Evolutionary conservation across 2,113 vertebrate genomes (phyloP).

Genomic region (Marmota flaviventris): DNA sequence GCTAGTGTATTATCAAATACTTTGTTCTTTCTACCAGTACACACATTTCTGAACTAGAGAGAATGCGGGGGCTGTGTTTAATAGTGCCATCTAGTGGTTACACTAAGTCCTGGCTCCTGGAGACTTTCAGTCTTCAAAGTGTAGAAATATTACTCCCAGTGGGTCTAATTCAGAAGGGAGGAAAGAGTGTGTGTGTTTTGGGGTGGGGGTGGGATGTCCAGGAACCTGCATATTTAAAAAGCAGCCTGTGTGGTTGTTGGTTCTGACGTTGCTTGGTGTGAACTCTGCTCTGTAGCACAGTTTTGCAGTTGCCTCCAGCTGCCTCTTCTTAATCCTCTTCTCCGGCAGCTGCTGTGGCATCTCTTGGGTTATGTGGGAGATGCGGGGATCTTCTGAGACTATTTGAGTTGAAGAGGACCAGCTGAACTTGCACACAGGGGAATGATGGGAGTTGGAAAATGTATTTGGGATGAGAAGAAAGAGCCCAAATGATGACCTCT

Average conservation of each 20-base stretch:
- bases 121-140: background rate
- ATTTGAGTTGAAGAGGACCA: background rate
- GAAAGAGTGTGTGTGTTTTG: too few relatives aligned
- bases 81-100: slow-evolving; percentile 70
- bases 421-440: background rate
- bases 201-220: background rate
- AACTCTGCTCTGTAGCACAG: background rate
- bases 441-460: background rate
- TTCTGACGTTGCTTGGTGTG: background rate
- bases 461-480: background rate
- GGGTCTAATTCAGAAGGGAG: background rate
- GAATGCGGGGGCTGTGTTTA: background rate
- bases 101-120: background rate
- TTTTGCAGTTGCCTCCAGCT: background rate
- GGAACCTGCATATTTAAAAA: background rate
- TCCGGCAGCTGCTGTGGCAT: background rate
- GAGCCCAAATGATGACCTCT: background rate
- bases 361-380: background rate
- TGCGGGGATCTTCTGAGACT: background rate
- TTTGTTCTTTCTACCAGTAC: background rate
- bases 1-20: background rate
- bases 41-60: background rate
- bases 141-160: background rate
- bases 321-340: background rate
- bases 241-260: background rate